These are phyloP conservation scores for Siderastrea siderea DNA, from an alignment of 92 coral and sea anemone genomes.

Conservation along the genomic window DNA sequence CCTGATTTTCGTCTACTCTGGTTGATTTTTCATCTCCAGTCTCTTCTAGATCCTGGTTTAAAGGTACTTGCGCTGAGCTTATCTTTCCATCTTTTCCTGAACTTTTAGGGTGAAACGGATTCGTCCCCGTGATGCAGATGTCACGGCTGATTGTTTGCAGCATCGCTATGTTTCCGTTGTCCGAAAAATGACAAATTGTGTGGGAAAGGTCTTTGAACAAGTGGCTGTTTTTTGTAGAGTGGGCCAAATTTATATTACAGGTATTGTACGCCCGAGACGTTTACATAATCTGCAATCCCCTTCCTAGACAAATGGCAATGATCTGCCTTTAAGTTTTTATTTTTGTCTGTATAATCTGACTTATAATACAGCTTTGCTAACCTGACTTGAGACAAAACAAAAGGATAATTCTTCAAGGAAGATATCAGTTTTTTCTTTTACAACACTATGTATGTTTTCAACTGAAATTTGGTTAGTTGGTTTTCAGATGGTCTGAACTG, in stretches of 20 bases:
- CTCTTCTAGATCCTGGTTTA: background rate
- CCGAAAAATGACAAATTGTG: background rate
- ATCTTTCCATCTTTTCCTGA: background rate
- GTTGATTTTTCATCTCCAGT: background rate
- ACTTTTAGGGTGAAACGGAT: background rate
- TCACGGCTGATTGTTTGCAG: background rate
- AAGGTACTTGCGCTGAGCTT: background rate
- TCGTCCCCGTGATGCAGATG: background rate
- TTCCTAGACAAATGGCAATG: background rate
- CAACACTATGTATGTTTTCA: too few species aligned
- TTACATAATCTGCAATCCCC: too few species aligned
- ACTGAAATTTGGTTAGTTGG: too few species aligned
- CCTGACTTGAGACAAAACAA: background rate
- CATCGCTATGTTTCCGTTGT: conserved; percentile 12
- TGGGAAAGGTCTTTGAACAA: too few species aligned
- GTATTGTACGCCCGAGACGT: too few species aligned
- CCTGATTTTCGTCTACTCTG: background rate
- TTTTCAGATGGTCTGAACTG: too few species aligned
- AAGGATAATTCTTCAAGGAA: background rate
- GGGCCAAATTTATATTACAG: too few species aligned
- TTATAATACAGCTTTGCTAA: background rate
- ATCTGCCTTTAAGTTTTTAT: background rate
- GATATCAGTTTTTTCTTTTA: background rate
- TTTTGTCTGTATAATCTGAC: background rate
- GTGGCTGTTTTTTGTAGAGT: too few species aligned